Base-by-base conservation (phyloP, 2,113 vertebrate genomes). In the Cololabis saira region DNA sequence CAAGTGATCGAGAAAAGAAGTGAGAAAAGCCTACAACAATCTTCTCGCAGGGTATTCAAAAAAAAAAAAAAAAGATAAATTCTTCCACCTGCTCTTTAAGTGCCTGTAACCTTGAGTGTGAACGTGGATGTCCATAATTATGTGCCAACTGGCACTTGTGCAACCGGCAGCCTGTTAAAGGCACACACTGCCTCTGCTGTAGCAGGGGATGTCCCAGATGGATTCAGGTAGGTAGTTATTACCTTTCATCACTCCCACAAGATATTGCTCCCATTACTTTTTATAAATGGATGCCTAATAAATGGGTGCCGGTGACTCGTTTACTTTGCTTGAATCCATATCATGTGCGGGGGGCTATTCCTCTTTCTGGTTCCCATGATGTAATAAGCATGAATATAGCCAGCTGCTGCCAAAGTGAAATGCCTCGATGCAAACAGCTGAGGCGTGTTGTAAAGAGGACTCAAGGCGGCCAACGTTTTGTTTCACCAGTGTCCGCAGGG, bases 401-500 rank as follows among this genome's bases (percentile, higher is more conserved):
- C 74, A 84, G 42, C 79, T 80, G 76, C 52, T 15, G 27, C 49
- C 58, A 74, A 45, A 57, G 30, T 69, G 56, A 14, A 48, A 53
- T 76, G 77, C 57, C 30, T 48, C 16, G 61, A 17, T 12, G 1
- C 45, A 75, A 70, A 77, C 60, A 76, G 57, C 60, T 73, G 71
- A 13, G 41, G 13, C 30, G 5, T 66, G 52, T 17, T 8, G 19
- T 53, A 16, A 58, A 53, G 8, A 55, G 15, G 50, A 76, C 45
- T 67, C 18, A 58, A 58, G 50, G 57, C 45, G 53, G 47, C 56
- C 49, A 30, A 74, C 77, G 76, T 80, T 83, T 76, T 77, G 45
- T 74, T n/a, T 74, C 30, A 64, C 53, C 69, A 77, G 55, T 81
- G 77, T 80, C 70, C 76, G 16, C 47, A 68, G 67, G 62, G 75